phyloP scores from a whole-genome alignment of 2,797 vertebrate genomes.

The Xenentodon cancila region DNA sequence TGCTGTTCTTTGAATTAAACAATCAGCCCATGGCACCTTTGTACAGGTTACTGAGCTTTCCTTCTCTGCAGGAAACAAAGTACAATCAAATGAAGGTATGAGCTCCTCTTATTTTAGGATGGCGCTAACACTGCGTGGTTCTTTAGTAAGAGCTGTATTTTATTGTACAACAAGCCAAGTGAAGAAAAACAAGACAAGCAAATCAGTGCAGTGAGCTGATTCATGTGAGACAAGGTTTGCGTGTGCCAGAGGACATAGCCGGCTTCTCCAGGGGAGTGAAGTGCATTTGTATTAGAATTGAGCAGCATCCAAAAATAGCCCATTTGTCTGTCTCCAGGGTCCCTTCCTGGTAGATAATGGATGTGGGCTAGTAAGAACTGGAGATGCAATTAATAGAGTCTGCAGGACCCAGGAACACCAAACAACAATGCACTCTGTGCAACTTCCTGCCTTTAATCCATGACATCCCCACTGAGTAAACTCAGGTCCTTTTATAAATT shows the following conservation, averaged over 20 bases:
- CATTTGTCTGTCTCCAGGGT: conserved; percentile 69
- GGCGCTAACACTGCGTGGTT: conserved; percentile 14
- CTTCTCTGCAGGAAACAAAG: conserved; percentile 51
- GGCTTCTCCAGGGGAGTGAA: conserved; percentile 53
- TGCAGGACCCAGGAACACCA: conserved; percentile 68
- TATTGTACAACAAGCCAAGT: conserved; percentile 18
- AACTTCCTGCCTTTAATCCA: conserved; percentile 71
- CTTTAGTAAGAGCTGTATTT: conserved; percentile 24
- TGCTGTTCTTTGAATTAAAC: conserved; percentile 31
- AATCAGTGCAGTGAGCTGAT: conserved; percentile 39
- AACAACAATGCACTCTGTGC: conserved; percentile 65
- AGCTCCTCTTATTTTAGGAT: conserved; percentile 57
- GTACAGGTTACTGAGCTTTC: conserved; percentile 29
- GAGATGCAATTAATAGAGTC: conserved; percentile 78
- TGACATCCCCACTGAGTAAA: conserved; percentile 63
- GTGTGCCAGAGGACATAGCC: conserved; percentile 53
- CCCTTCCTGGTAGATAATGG: conserved; percentile 72
- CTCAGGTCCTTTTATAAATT: conserved; percentile 59
- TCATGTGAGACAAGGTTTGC: conserved; percentile 39
- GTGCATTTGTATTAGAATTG: conserved; percentile 68
- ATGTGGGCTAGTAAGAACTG: conserved; percentile 45
- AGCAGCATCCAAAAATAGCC: conserved; percentile 73
- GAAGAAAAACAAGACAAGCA: conserved; percentile 25
- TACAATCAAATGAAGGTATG: conserved; percentile 44
- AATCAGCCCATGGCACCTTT: conserved; percentile 30